Evolutionary conservation across 2,797 vertebrate species (phyloP).

Genomic region (Pseudomugil gertrudae): DNA sequence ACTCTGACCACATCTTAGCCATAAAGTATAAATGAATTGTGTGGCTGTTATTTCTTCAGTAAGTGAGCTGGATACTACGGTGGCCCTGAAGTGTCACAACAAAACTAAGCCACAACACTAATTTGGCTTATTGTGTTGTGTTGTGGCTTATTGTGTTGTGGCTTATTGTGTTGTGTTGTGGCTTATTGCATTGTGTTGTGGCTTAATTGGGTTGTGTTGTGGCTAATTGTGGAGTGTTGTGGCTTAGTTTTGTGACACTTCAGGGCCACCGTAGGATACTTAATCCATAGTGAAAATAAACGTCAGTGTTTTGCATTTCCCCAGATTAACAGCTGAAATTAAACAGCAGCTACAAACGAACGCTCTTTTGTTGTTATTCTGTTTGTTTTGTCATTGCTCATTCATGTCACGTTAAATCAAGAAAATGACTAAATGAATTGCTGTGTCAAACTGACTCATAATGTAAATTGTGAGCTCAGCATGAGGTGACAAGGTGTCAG

Average conservation of each 20-base stretch:
- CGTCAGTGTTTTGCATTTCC: not conserved
- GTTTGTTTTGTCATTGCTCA: slow-evolving; percentile 45
- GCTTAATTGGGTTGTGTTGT: too few species aligned
- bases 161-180: too few species aligned
- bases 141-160: too few species aligned
- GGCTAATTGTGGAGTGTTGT: too few species aligned
- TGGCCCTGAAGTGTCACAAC: too few species aligned
- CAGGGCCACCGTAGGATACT: not conserved
- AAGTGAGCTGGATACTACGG: too few species aligned
- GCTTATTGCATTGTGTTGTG: too few species aligned
- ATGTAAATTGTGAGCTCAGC: slow-evolving; percentile 69
- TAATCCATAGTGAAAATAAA: slow-evolving; percentile 11
- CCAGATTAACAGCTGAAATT: slow-evolving; percentile 24
- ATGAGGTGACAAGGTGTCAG: slow-evolving; percentile 71
- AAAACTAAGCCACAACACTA: too few species aligned
- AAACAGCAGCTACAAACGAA: slow-evolving; percentile 8
- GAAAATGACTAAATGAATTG: slow-evolving; percentile 66
- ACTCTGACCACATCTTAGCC: not conserved
- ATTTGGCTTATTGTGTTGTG: too few species aligned
- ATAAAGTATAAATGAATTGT: not conserved
- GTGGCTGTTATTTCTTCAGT: not conserved
- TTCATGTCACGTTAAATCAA: slow-evolving; percentile 64
- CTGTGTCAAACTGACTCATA: slow-evolving; percentile 70
- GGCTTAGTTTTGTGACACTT: too few species aligned
- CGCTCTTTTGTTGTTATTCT: slow-evolving; percentile 17